Evolutionary conservation across 2,797 vertebrate species (phyloP).

Genomic region (Helarctos malayanus): DNA sequence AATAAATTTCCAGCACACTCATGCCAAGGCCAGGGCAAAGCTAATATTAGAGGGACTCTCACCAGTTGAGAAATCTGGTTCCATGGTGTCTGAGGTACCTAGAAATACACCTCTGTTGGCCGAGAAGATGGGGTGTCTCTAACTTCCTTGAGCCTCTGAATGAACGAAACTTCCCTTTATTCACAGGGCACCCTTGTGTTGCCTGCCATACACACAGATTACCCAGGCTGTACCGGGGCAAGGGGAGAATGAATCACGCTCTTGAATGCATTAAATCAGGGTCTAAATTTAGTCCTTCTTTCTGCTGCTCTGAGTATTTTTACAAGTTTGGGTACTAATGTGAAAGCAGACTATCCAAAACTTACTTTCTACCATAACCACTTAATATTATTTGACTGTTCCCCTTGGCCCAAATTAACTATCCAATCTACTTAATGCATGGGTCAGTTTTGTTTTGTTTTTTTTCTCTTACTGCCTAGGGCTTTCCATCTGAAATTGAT

Average conservation of each 20-base stretch:
- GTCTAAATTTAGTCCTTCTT: slow-evolving; percentile 82
- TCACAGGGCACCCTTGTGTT: slow-evolving; percentile 46
- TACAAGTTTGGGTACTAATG: slow-evolving; percentile 77
- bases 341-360: slow-evolving; percentile 71
- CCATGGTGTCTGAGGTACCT: background rate
- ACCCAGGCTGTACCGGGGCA: slow-evolving; percentile 54
- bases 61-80: slow-evolving; percentile 12
- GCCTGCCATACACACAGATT: slow-evolving; percentile 21
- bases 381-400: slow-evolving; percentile 62
- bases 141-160: background rate
- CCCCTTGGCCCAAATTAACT: slow-evolving; percentile 7
- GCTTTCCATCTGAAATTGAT: slow-evolving; percentile 66
- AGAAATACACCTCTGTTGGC: slow-evolving; percentile 48
- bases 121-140: background rate
- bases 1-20: background rate
- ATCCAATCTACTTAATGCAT: slow-evolving; percentile 27
- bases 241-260: slow-evolving; percentile 75
- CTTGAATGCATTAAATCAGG: slow-evolving; percentile 73
- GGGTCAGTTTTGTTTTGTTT: background rate
- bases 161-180: slow-evolving; percentile 62
- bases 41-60: slow-evolving; percentile 44
- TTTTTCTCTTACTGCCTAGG: slow-evolving; percentile 18
- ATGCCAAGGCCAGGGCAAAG: slow-evolving; percentile 18
- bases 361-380: slow-evolving; percentile 64
- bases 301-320: slow-evolving; percentile 78